phyloP scores from a whole-genome alignment of 2,113 vertebrate species.

The Eudorcas thomsonii region DNA sequence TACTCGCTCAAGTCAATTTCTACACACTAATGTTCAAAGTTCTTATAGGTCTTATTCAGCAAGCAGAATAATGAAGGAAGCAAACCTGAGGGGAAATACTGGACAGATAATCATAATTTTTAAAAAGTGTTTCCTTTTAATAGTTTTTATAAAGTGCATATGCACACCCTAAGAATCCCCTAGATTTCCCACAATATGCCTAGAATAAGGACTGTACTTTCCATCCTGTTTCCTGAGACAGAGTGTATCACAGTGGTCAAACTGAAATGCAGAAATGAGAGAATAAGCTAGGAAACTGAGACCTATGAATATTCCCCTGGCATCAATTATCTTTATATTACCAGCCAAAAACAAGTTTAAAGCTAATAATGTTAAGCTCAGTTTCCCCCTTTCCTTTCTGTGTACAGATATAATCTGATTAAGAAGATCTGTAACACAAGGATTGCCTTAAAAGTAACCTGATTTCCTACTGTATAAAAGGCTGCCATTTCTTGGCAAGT shows the following conservation, averaged over 20 bases:
- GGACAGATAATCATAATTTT: background rate
- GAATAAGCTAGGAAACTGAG: background rate
- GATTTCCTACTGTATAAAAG: background rate
- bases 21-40: background rate
- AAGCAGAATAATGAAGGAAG: background rate
- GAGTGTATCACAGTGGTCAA: background rate
- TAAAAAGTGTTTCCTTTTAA: background rate
- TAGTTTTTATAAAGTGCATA: background rate
- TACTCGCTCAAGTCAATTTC: slow-evolving; percentile 15
- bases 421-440: background rate
- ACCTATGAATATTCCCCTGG: background rate
- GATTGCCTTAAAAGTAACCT: background rate
- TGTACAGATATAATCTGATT: background rate
- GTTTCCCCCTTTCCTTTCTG: background rate
- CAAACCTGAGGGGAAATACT: background rate
- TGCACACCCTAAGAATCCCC: background rate
- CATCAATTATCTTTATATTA: background rate
- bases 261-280: background rate
- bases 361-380: background rate
- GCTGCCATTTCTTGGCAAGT: background rate
- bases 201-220: slow-evolving; percentile 23
- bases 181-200: background rate
- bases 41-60: background rate
- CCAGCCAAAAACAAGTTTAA: background rate
- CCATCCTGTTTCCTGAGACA: slow-evolving; percentile 3